phyloP scores from a whole-genome alignment of 2,113 vertebrate genomes.

The Jaculus jaculus region DNA sequence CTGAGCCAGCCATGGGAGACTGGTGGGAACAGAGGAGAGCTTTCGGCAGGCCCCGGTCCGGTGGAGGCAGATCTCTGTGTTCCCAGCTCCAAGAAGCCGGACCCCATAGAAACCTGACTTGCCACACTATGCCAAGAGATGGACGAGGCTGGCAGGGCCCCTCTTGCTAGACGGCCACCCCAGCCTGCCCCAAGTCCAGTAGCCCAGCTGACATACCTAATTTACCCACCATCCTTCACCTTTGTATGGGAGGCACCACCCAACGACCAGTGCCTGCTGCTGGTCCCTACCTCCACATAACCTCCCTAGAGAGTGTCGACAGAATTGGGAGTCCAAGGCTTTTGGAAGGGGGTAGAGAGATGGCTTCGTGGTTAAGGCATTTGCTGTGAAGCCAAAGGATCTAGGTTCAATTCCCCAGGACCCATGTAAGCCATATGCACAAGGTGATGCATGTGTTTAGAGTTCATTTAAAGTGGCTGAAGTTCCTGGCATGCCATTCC shows the following conservation, averaged over 20 bases:
- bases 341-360: too few relatives aligned
- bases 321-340: neutral
- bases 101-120: neutral
- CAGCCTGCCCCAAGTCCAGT: too few relatives aligned
- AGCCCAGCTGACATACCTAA: neutral
- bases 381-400: too few relatives aligned
- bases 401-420: too few relatives aligned
- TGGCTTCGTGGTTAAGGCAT: too few relatives aligned
- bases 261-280: neutral
- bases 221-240: neutral
- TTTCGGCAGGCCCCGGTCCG: neutral
- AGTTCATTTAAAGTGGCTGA: too few relatives aligned
- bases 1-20: too few relatives aligned
- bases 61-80: neutral
- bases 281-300: too few relatives aligned
- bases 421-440: too few relatives aligned
- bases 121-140: accelerated
- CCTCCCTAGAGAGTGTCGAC: neutral
- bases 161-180: neutral
- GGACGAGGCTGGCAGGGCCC: neutral
- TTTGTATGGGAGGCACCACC: neutral
- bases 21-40: too few relatives aligned
- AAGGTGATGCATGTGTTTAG: too few relatives aligned
- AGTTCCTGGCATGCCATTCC: too few relatives aligned
- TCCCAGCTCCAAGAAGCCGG: neutral